Percentiles rank a stretch among this genome's conserved stretches.
These are phyloP conservation scores for Tenebrio molitor DNA, from an alignment of 1,140 invertebrate genomes.

Conservation along the genomic window DNA sequence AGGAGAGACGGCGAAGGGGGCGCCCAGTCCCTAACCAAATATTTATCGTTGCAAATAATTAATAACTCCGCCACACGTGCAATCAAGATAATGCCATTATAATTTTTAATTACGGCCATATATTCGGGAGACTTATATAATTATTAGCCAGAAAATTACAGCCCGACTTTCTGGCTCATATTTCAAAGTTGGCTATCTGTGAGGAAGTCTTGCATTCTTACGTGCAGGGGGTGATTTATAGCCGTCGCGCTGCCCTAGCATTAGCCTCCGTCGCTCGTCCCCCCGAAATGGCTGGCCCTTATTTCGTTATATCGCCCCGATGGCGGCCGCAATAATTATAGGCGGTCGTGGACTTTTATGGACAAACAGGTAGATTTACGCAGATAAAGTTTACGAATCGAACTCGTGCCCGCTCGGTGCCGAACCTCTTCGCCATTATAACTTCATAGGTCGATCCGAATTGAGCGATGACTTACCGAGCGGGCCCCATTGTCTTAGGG, in stretches of 20 bases:
- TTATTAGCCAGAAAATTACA: constrained; percentile 45
- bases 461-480: constrained; percentile 43
- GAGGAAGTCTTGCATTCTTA: constrained; percentile 45
- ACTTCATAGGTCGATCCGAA: constrained; percentile 27
- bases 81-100: constrained; percentile 47
- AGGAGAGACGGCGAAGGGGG: too few species aligned
- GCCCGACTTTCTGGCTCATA: constrained; percentile 39
- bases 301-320: constrained; percentile 30
- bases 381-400: constrained; percentile 23
- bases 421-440: constrained; percentile 1
- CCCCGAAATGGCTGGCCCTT: constrained; percentile 36
- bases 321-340: constrained; percentile 40
- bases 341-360: constrained; percentile 28
- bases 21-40: constrained; percentile 6
- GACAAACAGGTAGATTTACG: constrained; percentile 35
- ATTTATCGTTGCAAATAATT: constrained; percentile 43
- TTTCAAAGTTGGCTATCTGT: constrained; percentile 47
- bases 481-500: constrained; percentile 37
- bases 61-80: constrained; percentile 42
- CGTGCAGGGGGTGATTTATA: constrained; percentile 43
- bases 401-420: too few species aligned
- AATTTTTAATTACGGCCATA: constrained; percentile 46
- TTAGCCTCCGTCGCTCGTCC: constrained; percentile 33
- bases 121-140: constrained; percentile 46
- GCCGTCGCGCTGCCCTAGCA: constrained; percentile 31